Base-by-base conservation (phyloP, 2,888 invertebrate species). In the Tachystola acroxantha region DNA sequence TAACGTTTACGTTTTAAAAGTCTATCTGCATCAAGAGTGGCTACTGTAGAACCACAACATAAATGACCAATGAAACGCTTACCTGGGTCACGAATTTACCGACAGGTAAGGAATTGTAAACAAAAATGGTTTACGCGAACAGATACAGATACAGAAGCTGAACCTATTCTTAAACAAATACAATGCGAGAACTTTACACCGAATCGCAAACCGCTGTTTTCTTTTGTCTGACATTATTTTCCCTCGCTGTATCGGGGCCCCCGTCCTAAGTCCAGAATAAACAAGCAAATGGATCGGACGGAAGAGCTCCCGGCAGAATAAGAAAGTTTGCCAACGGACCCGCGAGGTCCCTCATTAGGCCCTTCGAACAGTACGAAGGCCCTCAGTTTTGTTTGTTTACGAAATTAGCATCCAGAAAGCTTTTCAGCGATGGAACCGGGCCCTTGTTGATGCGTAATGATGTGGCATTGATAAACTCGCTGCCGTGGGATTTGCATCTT, bases 281-380 rank as follows among this genome's bases (percentile, higher is more conserved):
- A 84, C 76, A 84, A 77, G 73, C 70, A 77, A 82, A 82, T 81
- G 82, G 79, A 73, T 76, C 69, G 76, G 67, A 69, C 78, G 80
- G 81, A 81, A 80, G 65, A 64, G 75, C 78, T 58, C 67, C 57
- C 51, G 69, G 45, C 53, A 65, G 74, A 73, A 75, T 73, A 84
- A 82, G 80, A 82, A 84, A 85, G 74, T 86, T 82, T 75, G 72
- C 69, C 70, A 68, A 61, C 60, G 60, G 64, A 58, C 72, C 70
- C 72, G 63, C 66, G 61, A 73, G 64, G 52, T 49, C 74, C 75
- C 79, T 85, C 85, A 84, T 85, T 85, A 85, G 81, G 70, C 70
- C 16, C 16, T 16, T n/a, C n/a, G n/a, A n/a, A n/a, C n/a, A n/a
- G n/a, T n/a, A n/a, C 16, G 16, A 16, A 85, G 81, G 70, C 70